phyloP scores from a whole-genome alignment of 2,888 invertebrate genomes.

The Tholera decimalis region DNA sequence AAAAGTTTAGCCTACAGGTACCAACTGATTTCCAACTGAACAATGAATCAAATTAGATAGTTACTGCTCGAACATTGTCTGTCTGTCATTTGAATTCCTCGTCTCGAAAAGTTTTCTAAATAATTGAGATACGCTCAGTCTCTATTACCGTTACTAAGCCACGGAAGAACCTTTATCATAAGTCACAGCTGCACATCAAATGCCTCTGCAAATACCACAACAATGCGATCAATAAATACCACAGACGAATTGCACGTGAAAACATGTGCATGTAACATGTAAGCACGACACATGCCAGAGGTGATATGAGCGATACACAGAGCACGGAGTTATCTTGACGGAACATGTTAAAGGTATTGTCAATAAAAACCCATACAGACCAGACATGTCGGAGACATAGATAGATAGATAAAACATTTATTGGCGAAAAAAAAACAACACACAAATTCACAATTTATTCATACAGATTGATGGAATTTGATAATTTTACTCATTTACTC shows the following conservation, averaged over 20 bases:
- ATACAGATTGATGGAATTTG: too few relatives aligned
- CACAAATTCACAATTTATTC: too few relatives aligned
- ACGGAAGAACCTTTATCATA: neutral
- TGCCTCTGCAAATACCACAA: conserved; percentile 14
- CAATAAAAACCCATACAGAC: too few relatives aligned
- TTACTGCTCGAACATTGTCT: neutral
- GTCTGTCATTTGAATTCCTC: neutral
- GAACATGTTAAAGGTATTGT: neutral
- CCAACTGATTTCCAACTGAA: neutral
- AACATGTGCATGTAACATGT: conserved; percentile 40
- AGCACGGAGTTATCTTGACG: neutral
- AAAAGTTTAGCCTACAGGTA: too few relatives aligned
- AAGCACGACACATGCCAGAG: conserved; percentile 37
- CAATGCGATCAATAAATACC: conserved; percentile 55
- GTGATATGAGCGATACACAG: neutral
- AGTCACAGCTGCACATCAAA: conserved; percentile 7
- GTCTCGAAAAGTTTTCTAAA: too few relatives aligned
- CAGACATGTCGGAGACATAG: too few relatives aligned
- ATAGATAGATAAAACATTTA: too few relatives aligned
- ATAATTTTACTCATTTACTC: too few relatives aligned
- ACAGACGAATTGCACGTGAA: conserved; percentile 52
- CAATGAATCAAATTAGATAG: neutral
- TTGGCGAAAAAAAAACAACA: too few relatives aligned
- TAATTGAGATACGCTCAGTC: too few relatives aligned
- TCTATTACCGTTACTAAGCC: neutral